Base-by-base conservation (phyloP, 2,888 invertebrate species). In the Anaspis maculata region DNA sequence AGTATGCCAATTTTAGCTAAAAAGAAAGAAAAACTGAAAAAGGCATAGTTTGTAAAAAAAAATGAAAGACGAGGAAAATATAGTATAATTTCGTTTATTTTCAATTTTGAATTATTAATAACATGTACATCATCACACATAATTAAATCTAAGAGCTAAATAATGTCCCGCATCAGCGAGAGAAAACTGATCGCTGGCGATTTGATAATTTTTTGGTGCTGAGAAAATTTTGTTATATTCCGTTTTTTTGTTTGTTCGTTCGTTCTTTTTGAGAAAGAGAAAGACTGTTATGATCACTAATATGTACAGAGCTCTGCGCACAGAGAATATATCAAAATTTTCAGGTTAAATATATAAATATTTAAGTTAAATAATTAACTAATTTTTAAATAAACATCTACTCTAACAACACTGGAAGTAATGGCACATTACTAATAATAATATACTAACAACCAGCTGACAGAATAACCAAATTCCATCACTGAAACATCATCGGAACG, bases 111-210 rank as follows among this genome's bases (percentile, higher is more conserved):
- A 62, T 55, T 59, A 5, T 7, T 24, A 54, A 56, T 61, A 65
- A 65, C 66, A 66, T 65, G 57, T 66, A 66, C 67, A 67, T 64
- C 67, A 67, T 64, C 66, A 67, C 67, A 66, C 66, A 64, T 61
- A 61, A 56, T 52, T 60, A 56, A 57, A 54, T 56, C 61, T 62
- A 61, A 51, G n/a, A n/a, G n/a, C n/a, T n/a, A n/a, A n/a, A n/a
- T n/a, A n/a, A n/a, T n/a, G n/a, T n/a, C n/a, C 45, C 44, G 55
- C 54, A 56, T 46, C 44, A n/a, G 37, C 40, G 42, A 45, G 41
- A 36, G 38, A 30, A 36, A 21, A 25, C 29, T 34, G 33, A 15
- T 25, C 34, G 22, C 35, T 26, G 28, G 28, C 29, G 37, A 33
- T 34, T 36, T 33, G 37, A 38, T n/a, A n/a, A n/a, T 30, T 54